A percentile compares a stretch with the other conserved stretches of the same genome.
Evolutionary conservation across 2,888 invertebrate genomes (phyloP).

Genomic region (Scaptodrosophila latifasciaeformis): DNA sequence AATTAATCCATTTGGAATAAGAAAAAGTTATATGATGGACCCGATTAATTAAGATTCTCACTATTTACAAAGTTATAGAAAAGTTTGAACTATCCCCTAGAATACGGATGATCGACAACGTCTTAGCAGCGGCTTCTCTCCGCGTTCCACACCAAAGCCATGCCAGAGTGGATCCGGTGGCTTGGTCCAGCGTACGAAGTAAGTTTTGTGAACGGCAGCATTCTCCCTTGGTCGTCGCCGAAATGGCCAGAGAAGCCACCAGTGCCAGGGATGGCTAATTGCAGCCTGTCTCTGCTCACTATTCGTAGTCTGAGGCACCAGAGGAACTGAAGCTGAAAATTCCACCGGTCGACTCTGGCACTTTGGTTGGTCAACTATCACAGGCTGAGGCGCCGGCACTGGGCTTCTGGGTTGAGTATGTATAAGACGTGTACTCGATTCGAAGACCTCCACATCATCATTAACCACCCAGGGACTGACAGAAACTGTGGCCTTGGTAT

Average conservation of each 20-base stretch:
- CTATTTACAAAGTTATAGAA: too few species aligned
- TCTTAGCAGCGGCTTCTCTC: constrained; percentile 14
- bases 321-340: too few species aligned
- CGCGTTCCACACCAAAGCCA: constrained; percentile 49
- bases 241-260: constrained; percentile 63
- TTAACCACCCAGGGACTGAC: constrained; percentile 23
- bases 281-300: background rate
- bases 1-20: too few species aligned
- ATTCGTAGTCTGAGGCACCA: constrained; percentile 29
- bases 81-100: constrained; percentile 33
- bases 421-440: constrained; percentile 39
- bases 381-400: constrained; percentile 4
- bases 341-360: background rate
- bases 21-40: too few species aligned
- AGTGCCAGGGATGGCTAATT: constrained; percentile 45
- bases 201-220: constrained; percentile 71
- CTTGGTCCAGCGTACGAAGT: constrained; percentile 72
- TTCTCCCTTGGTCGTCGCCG: constrained; percentile 47
- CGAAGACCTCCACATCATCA: constrained; percentile 46
- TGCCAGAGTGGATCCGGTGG: constrained; percentile 54
- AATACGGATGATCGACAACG: constrained; percentile 68
- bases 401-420: constrained; percentile 1
- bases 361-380: constrained; percentile 37
- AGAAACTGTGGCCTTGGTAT: background rate
- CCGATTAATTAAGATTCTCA: too few species aligned